A percentile compares a stretch with the other conserved stretches of the same genome.
These are phyloP conservation scores for Scortum barcoo DNA, from an alignment of 2,113 vertebrate genomes.

Conservation along the genomic window DNA sequence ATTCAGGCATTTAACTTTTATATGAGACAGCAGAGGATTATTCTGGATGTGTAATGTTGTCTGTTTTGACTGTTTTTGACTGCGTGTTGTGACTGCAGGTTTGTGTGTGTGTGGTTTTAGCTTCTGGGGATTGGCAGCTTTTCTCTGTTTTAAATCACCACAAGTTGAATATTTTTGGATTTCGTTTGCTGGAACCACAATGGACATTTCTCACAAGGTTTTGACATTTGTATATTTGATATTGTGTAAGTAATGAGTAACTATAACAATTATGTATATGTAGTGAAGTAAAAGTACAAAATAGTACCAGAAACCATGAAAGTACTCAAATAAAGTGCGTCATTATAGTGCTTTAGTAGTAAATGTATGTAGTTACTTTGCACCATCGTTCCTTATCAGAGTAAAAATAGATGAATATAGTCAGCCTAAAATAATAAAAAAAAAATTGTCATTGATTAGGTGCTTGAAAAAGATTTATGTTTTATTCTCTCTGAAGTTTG, in stretches of 20 bases:
- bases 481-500: not conserved
- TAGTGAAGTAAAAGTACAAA: too few relatives aligned
- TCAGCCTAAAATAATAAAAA: too few relatives aligned
- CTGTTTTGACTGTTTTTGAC: not conserved
- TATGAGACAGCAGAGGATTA: not conserved
- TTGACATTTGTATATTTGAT: too few relatives aligned
- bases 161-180: not conserved
- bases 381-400: not conserved
- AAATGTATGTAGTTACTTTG: not conserved
- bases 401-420: not conserved
- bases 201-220: not conserved
- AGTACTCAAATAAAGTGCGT: not conserved
- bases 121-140: not conserved
- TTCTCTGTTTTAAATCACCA: not conserved
- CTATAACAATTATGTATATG: too few relatives aligned
- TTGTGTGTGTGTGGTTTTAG: not conserved
- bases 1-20: not conserved
- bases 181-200: not conserved
- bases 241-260: too few relatives aligned
- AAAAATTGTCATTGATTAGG: too few relatives aligned
- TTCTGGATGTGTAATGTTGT: not conserved
- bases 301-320: not conserved
- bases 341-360: not conserved
- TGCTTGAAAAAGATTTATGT: not conserved
- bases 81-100: not conserved